Evolutionary conservation across 2,797 vertebrate species (phyloP).

Genomic region (Semaprochilodus insignis): DNA sequence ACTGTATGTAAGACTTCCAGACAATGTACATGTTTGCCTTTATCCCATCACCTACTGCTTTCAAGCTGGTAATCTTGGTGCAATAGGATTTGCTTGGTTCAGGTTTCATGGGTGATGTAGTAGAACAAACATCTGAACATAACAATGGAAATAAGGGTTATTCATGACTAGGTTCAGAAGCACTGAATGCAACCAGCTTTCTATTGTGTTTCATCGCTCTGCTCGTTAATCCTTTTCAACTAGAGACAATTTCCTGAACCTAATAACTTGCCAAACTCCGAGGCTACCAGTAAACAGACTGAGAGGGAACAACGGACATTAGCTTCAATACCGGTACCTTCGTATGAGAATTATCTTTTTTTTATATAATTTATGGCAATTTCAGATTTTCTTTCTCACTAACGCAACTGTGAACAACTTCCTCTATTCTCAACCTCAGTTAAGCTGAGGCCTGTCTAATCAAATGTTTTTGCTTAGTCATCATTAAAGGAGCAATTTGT

Average conservation of each 20-base stretch:
- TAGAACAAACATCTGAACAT: background rate
- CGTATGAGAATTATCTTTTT: background rate
- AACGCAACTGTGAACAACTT: background rate
- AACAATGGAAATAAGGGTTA: too few species aligned
- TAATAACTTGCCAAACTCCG: slow-evolving; percentile 75
- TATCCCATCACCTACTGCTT: background rate
- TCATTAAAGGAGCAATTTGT: too few species aligned
- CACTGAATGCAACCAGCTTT: slow-evolving; percentile 3
- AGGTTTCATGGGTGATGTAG: background rate
- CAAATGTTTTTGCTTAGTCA: background rate
- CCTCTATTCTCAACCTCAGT: background rate
- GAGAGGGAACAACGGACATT: slow-evolving; percentile 75
- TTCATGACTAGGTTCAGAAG: background rate
- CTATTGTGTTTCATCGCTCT: slow-evolving; percentile 32
- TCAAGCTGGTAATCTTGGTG: background rate
- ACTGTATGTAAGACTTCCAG: background rate
- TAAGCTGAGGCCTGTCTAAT: background rate
- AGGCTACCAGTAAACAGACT: slow-evolving; percentile 78
- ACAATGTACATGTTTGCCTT: background rate
- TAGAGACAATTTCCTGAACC: slow-evolving; percentile 79
- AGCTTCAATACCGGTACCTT: slow-evolving; percentile 82
- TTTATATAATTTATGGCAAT: background rate
- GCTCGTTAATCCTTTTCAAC: slow-evolving; percentile 70
- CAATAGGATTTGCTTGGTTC: background rate
- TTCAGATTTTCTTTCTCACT: background rate